Evolutionary conservation across 2,888 invertebrate genomes (phyloP).

Genomic region (Caenorhabditis virilis): DNA sequence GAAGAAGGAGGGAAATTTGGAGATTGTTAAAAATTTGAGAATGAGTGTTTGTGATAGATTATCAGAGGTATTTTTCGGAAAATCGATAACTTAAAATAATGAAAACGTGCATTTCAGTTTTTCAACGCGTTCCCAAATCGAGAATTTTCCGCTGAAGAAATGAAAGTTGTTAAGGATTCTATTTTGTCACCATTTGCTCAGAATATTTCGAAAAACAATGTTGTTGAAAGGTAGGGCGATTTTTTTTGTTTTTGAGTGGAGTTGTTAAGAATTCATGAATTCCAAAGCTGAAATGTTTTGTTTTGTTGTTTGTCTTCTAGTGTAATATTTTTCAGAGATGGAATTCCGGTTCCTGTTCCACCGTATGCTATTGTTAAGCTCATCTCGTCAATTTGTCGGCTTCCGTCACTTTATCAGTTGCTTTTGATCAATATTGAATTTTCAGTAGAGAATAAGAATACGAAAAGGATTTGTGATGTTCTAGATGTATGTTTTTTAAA

Average conservation of each 20-base stretch:
- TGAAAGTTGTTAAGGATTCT: constrained; percentile 11
- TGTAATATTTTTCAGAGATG: constrained; percentile 10
- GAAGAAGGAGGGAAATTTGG: constrained; percentile 6
- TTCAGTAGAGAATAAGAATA: constrained; percentile 14
- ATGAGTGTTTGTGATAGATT: constrained; percentile 36
- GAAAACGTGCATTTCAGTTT: constrained; percentile 30
- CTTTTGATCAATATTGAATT: constrained; percentile 23
- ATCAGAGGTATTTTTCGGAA: constrained; percentile 20
- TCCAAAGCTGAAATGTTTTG: too few species aligned
- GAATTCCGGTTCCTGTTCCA: constrained; percentile 19
- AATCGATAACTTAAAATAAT: neutral
- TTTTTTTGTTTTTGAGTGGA: too few species aligned
- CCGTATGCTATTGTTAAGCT: constrained; percentile 35
- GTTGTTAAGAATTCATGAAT: too few species aligned
- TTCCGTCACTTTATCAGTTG: constrained; percentile 27
- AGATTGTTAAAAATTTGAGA: constrained; percentile 20
- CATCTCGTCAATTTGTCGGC: constrained; percentile 13
- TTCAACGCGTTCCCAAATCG: constrained; percentile 46
- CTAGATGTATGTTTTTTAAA: constrained; percentile 13
- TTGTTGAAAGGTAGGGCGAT: constrained; percentile 15
- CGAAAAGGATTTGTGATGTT: constrained; percentile 10
- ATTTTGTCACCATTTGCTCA: constrained; percentile 14
- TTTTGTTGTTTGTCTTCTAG: too few species aligned
- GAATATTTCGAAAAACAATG: constrained; percentile 12
- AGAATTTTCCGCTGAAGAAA: constrained; percentile 14